Evolutionary conservation across 2,888 invertebrate species (phyloP).

Genomic region (Dolichomitus sp.): DNA sequence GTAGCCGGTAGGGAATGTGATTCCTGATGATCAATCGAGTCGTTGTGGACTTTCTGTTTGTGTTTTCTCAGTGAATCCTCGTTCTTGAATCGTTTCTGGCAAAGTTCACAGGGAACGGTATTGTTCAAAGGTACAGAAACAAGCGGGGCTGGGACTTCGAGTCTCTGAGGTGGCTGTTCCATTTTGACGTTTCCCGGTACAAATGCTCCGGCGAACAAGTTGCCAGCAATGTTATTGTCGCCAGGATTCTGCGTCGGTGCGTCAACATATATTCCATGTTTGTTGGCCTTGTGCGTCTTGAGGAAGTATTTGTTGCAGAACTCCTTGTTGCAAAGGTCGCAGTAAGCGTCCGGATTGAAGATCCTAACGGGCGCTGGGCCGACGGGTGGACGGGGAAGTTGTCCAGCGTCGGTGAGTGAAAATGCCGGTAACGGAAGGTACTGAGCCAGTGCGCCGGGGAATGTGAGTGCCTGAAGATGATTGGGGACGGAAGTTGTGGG

Average conservation of each 20-base stretch:
- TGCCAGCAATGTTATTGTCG: slow-evolving; percentile 60
- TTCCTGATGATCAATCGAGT: slow-evolving; percentile 74
- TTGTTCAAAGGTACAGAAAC: slow-evolving; percentile 64
- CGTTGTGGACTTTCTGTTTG: slow-evolving; percentile 90
- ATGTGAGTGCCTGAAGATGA: slow-evolving; percentile 79
- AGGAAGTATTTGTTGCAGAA: slow-evolving; percentile 99
- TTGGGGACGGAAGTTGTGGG: slow-evolving; percentile 69
- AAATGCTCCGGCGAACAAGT: slow-evolving; percentile 71
- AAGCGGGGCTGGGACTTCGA: slow-evolving; percentile 62
- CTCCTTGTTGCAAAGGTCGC: slow-evolving; percentile 99
- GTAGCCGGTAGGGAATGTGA: slow-evolving; percentile 65
- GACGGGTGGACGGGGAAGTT: slow-evolving; percentile 88
- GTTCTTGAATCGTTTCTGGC: slow-evolving; percentile 91
- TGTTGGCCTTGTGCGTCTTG: slow-evolving; percentile 99
- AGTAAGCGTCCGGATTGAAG: slow-evolving; percentile 99
- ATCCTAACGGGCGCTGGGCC: slow-evolving; percentile 88
- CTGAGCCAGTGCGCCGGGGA: slow-evolving; percentile 79
- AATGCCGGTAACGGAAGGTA: slow-evolving; percentile 88
- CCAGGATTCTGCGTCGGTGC: slow-evolving; percentile 80
- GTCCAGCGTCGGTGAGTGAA: slow-evolving; percentile 86
- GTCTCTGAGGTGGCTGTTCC: slow-evolving; percentile 72
- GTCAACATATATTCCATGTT: slow-evolving; percentile 96
- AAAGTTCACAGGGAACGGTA: slow-evolving; percentile 90
- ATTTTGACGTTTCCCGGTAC: slow-evolving; percentile 71
- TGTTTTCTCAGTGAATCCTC: slow-evolving; percentile 91